A percentile compares a stretch with the other conserved stretches of the same genome.
Evolutionary conservation across 1,140 invertebrate genomes (phyloP).

Genomic region (Neotoxoptera formosana): DNA sequence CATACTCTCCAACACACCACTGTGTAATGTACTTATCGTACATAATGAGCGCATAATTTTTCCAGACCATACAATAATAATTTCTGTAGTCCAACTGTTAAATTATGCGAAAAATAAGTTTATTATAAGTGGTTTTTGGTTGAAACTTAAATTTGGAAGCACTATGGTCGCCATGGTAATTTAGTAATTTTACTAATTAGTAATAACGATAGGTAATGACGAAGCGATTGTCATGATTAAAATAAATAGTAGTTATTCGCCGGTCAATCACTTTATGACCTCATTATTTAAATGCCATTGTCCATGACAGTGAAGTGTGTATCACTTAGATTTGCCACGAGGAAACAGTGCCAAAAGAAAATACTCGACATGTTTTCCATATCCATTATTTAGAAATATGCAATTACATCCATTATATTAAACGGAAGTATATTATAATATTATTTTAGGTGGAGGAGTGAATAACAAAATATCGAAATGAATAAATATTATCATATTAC

Average conservation of each 20-base stretch:
- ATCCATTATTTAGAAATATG: not conserved
- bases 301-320: not conserved
- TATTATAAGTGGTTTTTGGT: not conserved
- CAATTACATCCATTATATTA: no score
- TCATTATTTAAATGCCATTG: constrained; percentile 1
- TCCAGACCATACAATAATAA: not conserved
- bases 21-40: not conserved
- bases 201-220: not conserved
- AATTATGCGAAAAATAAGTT: not conserved
- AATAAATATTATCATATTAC: not conserved
- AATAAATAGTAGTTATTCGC: constrained; percentile 4
- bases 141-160: not conserved
- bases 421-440: not conserved
- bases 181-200: not conserved
- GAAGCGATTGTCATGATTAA: constrained; percentile 1
- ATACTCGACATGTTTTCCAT: not conserved
- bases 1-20: not conserved
- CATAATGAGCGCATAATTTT: not conserved
- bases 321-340: not conserved
- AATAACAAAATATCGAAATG: not conserved
- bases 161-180: not conserved
- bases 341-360: not conserved
- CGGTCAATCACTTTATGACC: constrained; percentile 18
- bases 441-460: not conserved
- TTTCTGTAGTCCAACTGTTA: not conserved